A percentile compares a stretch with the other conserved stretches of the same genome.
phyloP scores from a whole-genome alignment of 2,888 invertebrate species.

The Xestia c-nigrum region DNA sequence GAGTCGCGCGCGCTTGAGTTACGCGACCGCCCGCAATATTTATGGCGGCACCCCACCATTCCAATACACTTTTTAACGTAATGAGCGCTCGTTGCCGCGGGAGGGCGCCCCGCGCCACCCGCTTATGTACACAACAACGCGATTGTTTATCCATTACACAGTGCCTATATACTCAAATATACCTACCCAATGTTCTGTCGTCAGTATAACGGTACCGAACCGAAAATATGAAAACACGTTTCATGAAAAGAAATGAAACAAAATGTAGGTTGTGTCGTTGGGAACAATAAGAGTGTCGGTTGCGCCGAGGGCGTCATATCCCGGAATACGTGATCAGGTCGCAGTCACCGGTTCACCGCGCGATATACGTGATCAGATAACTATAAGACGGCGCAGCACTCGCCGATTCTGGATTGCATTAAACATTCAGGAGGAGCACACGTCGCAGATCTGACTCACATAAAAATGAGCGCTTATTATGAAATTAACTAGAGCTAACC shows the following conservation, averaged over 20 bases:
- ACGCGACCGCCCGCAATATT: constrained; percentile 91
- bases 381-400: constrained; percentile 71
- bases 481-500: constrained; percentile 87
- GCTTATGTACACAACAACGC: constrained; percentile 67
- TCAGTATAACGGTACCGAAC: constrained; percentile 44
- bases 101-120: constrained; percentile 78
- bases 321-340: constrained; percentile 85
- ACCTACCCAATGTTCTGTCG: constrained; percentile 40
- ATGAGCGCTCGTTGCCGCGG: constrained; percentile 84
- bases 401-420: constrained; percentile 83
- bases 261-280: constrained; percentile 68
- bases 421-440: constrained; percentile 86
- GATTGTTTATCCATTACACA: constrained; percentile 69
- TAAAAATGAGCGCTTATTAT: constrained; percentile 90
- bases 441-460: constrained; percentile 82
- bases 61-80: constrained; percentile 91
- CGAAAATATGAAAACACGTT: constrained; percentile 60
- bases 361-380: constrained; percentile 76
- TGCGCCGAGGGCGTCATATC: constrained; percentile 82
- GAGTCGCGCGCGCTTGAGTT: constrained; percentile 89
- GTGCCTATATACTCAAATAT: constrained; percentile 55
- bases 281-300: constrained; percentile 78
- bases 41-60: constrained; percentile 87
- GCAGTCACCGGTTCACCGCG: constrained; percentile 71
- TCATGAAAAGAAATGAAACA: constrained; percentile 62